These are phyloP conservation scores for Chiloscyllium punctatum DNA, from an alignment of 2,797 vertebrate genomes.

Conservation along the genomic window DNA sequence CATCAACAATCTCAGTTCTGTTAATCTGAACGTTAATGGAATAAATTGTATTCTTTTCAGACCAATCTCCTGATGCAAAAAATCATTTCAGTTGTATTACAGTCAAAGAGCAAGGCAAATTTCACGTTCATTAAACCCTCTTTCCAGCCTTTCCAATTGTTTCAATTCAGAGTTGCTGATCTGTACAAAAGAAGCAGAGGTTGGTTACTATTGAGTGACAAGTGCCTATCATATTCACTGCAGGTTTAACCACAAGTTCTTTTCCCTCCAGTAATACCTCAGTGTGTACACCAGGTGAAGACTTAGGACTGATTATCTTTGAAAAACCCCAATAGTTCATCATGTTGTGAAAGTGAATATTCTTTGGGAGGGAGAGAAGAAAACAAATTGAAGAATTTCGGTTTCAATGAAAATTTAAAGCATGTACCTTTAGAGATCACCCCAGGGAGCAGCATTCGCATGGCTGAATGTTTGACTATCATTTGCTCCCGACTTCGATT, in stretches of 20 bases:
- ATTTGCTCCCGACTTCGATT: not conserved
- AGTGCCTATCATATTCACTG: too few species aligned
- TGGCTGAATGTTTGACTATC: not conserved
- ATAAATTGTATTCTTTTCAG: not conserved
- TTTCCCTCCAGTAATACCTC: not conserved
- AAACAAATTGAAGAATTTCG: not conserved
- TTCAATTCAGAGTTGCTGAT: not conserved
- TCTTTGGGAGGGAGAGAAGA: not conserved
- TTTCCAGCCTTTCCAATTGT: not conserved
- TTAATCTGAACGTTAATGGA: constrained; percentile 2
- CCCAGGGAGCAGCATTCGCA: too few species aligned
- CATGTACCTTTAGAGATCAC: too few species aligned
- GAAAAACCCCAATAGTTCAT: not conserved
- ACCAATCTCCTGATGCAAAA: not conserved
- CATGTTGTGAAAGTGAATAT: not conserved
- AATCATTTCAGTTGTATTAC: not conserved
- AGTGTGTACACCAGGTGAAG: not conserved
- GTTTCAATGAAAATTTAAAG: not conserved
- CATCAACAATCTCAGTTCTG: not conserved
- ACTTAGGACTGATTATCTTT: not conserved
- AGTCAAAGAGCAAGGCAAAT: not conserved
- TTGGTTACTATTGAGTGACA: too few species aligned
- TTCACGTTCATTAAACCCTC: not conserved
- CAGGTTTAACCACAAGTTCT: not conserved
- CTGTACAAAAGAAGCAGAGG: not conserved